A percentile compares a stretch with the other conserved stretches of the same genome.
Conservation (phyloP, 1,140 invertebrate species). For the Contarinia nasturtii region DNA sequence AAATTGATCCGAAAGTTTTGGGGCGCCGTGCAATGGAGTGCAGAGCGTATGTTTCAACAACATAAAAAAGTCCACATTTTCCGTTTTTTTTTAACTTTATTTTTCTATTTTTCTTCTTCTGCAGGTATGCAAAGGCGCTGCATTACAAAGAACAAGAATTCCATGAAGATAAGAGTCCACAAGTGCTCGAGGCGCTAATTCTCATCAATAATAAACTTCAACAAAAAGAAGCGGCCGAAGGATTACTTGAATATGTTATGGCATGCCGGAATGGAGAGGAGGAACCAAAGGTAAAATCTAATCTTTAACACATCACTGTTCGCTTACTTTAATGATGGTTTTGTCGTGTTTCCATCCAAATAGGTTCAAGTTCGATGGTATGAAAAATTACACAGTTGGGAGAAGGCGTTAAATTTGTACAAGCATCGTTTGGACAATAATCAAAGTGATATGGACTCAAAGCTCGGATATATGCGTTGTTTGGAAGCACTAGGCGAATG, state of each 20-base stretch:
- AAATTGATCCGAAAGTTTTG: slow-evolving; percentile 66
- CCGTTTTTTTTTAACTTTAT: slow-evolving; percentile 4
- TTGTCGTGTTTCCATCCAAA: too few species aligned
- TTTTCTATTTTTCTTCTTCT: slow-evolving; percentile 3
- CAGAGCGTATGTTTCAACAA: slow-evolving; percentile 36
- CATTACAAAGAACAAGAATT: slow-evolving; percentile 99
- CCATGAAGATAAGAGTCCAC: slow-evolving; percentile 33
- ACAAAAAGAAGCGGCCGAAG: slow-evolving; percentile 92
- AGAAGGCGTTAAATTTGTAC: slow-evolving; percentile 82
- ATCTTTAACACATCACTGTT: not conserved
- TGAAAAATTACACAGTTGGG: slow-evolving; percentile 98
- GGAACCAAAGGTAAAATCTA: slow-evolving; percentile 23
- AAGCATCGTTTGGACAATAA: slow-evolving; percentile 41
- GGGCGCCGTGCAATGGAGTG: slow-evolving; percentile 69
- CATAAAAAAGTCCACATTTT: slow-evolving; percentile 5
- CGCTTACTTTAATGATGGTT: not conserved
- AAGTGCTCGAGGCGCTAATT: slow-evolving; percentile 83
- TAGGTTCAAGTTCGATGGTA: slow-evolving; percentile 94
- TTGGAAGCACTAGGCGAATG: slow-evolving; percentile 94
- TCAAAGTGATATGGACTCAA: slow-evolving; percentile 53
- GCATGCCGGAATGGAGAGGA: slow-evolving; percentile 47
- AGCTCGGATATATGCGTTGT: slow-evolving; percentile 88
- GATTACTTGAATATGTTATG: slow-evolving; percentile 57
- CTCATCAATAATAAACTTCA: slow-evolving; percentile 98
- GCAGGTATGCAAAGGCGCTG: slow-evolving; percentile 72